Conservation (phyloP, 1,140 invertebrate species). For the Neuroterus valhalla region DNA sequence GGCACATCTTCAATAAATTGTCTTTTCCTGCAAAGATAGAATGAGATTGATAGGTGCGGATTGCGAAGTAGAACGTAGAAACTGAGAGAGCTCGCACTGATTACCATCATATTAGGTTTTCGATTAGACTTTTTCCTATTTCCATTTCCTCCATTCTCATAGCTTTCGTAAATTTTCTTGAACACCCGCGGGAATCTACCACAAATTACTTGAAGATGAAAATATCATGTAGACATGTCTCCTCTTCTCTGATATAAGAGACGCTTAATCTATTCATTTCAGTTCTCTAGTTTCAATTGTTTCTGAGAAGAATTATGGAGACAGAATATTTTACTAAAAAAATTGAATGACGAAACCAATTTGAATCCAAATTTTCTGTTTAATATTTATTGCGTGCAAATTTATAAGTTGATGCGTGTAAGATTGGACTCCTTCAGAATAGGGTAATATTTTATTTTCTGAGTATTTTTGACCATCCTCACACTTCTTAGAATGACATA, state of each 20-base stretch:
- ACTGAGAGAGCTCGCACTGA: constrained; percentile 41
- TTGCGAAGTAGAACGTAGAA: background rate
- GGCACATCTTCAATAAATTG: constrained; percentile 56
- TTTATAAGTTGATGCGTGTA: too few species aligned
- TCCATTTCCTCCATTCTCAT: constrained; percentile 11
- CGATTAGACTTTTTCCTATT: constrained; percentile 50
- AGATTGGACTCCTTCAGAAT: too few species aligned
- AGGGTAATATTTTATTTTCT: too few species aligned
- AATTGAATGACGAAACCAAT: too few species aligned
- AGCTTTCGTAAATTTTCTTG: background rate
- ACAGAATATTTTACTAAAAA: too few species aligned
- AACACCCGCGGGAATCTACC: background rate
- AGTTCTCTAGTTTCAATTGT: constrained; percentile 17
- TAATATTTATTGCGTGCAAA: too few species aligned
- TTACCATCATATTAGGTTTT: constrained; percentile 67
- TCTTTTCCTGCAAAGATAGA: constrained; percentile 49
- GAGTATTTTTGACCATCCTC: too few species aligned
- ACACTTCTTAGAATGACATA: too few species aligned
- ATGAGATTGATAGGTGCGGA: constrained; percentile 26
- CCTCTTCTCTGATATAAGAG: background rate
- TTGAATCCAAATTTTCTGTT: too few species aligned
- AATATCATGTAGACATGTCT: background rate
- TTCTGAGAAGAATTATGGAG: constrained; percentile 37
- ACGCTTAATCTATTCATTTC: constrained; percentile 33
- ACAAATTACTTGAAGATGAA: background rate